phyloP scores from a whole-genome alignment of 2,888 invertebrate species.

The Nipponacmea schrenckii region DNA sequence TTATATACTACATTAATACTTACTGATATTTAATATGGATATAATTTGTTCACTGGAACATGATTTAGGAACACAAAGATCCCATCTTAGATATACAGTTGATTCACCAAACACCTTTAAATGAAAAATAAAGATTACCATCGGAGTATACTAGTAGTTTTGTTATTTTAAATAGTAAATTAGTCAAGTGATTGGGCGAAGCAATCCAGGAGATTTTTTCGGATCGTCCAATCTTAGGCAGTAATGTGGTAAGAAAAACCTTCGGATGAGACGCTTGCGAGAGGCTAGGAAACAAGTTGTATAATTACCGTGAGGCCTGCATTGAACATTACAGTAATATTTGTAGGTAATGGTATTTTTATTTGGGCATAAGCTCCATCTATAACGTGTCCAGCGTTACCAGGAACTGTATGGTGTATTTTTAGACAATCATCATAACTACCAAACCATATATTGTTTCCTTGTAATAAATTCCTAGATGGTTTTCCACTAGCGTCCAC shows the following conservation, averaged over 20 bases:
- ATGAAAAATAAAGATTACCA: too few relatives aligned
- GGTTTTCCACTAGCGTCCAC: neutral
- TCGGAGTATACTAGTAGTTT: too few relatives aligned
- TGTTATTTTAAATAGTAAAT: too few relatives aligned
- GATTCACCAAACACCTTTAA: too few relatives aligned
- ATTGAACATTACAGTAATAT: too few relatives aligned
- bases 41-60: neutral
- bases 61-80: neutral
- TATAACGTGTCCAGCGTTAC: neutral
- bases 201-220: too few relatives aligned
- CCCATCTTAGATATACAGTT: neutral
- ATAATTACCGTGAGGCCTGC: too few relatives aligned
- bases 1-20: neutral
- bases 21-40: neutral
- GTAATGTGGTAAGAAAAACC: too few relatives aligned
- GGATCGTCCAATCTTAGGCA: too few relatives aligned
- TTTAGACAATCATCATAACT: neutral
- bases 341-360: neutral
- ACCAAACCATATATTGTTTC: neutral
- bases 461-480: neutral
- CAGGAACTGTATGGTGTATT: neutral
- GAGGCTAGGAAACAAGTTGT: too few relatives aligned
- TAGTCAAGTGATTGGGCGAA: too few relatives aligned
- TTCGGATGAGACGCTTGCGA: too few relatives aligned
- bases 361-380: neutral